phyloP scores from a whole-genome alignment of 2,797 vertebrate genomes.

The Arctocebus calabarensis region DNA sequence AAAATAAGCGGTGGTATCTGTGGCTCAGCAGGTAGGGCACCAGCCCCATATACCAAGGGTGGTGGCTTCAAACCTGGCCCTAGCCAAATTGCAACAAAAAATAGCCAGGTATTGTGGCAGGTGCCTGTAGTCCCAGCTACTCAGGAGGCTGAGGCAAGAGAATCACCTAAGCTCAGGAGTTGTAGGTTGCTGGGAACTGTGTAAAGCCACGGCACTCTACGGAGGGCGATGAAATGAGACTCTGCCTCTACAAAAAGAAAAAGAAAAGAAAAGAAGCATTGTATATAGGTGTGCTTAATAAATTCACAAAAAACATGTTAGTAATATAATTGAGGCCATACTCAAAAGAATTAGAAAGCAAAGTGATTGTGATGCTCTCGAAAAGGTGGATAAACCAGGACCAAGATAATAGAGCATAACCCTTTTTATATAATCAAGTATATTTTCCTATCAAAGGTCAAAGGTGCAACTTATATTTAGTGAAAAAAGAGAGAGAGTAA shows the following conservation, averaged over 20 bases:
- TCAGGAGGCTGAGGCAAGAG: too few species aligned
- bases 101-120: too few species aligned
- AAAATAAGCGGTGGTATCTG: neutral
- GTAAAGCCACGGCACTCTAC: too few species aligned
- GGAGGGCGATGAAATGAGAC: too few species aligned
- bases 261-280: neutral
- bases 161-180: too few species aligned
- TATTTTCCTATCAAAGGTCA: neutral
- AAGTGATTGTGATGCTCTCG: neutral
- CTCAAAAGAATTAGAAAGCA: neutral
- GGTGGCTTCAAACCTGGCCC: too few species aligned
- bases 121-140: too few species aligned
- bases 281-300: neutral
- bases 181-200: too few species aligned
- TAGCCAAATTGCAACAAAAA: too few species aligned
- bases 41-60: too few species aligned
- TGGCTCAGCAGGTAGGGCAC: too few species aligned
- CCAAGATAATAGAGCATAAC: neutral
- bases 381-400: neutral
- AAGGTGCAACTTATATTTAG: neutral
- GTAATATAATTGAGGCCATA: neutral
- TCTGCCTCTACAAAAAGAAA: too few species aligned
- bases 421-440: neutral
- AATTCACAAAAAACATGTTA: neutral
- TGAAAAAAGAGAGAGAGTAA: neutral